Evolutionary conservation across 2,888 invertebrate genomes (phyloP).

Genomic region (Marronus borbonicus): DNA sequence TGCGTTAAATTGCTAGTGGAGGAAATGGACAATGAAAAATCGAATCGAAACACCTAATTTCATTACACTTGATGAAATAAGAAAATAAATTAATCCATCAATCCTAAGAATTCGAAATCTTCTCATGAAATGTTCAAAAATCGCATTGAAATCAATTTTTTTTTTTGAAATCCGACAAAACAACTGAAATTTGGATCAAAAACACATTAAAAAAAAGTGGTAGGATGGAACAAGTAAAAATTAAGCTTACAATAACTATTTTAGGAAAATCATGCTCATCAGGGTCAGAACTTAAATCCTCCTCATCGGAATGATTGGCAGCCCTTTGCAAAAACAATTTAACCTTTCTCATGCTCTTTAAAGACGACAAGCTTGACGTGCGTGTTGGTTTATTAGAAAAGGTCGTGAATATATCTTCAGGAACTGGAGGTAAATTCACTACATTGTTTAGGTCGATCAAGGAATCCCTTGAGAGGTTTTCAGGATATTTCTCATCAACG

Average conservation of each 20-base stretch:
- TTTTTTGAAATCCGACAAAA: too few species aligned
- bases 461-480: constrained; percentile 70
- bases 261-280: constrained; percentile 64
- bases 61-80: too few species aligned
- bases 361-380: constrained; percentile 69
- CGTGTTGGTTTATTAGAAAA: constrained; percentile 67
- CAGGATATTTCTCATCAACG: constrained; percentile 71
- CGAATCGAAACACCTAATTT: too few species aligned
- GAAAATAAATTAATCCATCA: too few species aligned
- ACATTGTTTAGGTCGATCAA: constrained; percentile 69
- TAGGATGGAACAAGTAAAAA: too few species aligned
- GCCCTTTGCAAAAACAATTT: constrained; percentile 70
- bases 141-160: too few species aligned
- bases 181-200: too few species aligned
- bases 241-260: constrained; percentile 50
- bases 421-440: constrained; percentile 69
- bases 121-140: too few species aligned
- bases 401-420: constrained; percentile 70
- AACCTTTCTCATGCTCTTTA: constrained; percentile 70
- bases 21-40: too few species aligned
- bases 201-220: too few species aligned
- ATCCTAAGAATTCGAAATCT: too few species aligned
- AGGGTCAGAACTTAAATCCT: constrained; percentile 67
- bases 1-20: too few species aligned
- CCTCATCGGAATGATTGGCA: constrained; percentile 68